Evolutionary conservation across 2,113 vertebrate genomes (phyloP).

Genomic region (Dissostichus mawsoni): DNA sequence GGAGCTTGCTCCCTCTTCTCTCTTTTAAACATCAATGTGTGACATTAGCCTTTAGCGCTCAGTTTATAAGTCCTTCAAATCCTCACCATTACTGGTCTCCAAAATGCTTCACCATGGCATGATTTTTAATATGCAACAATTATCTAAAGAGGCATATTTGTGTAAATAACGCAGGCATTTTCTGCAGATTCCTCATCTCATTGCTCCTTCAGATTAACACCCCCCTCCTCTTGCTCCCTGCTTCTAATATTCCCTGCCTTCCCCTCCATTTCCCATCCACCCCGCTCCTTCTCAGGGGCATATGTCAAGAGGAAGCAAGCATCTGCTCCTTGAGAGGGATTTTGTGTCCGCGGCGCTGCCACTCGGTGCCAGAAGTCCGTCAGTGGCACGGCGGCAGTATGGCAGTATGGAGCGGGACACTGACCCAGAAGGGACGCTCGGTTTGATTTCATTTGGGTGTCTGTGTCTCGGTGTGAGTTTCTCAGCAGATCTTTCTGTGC

Average conservation of each 20-base stretch:
- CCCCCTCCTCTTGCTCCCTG: slow-evolving; percentile 2
- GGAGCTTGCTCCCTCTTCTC: slow-evolving; percentile 39
- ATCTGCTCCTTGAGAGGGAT: slow-evolving; percentile 82
- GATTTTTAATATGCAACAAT: neutral
- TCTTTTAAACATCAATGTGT: slow-evolving; percentile 24
- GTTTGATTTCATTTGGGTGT: slow-evolving; percentile 48
- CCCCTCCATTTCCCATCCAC: slow-evolving; percentile 46
- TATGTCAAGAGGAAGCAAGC: slow-evolving; percentile 82
- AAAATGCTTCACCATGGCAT: slow-evolving; percentile 32
- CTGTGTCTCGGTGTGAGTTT: slow-evolving; percentile 37
- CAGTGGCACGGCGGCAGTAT: slow-evolving; percentile 56
- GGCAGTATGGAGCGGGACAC: slow-evolving; percentile 60
- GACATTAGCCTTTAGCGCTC: slow-evolving; percentile 26
- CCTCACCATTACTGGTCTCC: neutral
- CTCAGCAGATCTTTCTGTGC: slow-evolving; percentile 5
- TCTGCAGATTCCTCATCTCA: neutral
- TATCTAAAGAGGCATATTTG: neutral
- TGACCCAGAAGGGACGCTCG: slow-evolving; percentile 46
- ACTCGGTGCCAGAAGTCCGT: slow-evolving; percentile 64
- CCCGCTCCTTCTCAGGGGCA: slow-evolving; percentile 69
- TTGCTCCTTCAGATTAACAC: slow-evolving; percentile 23
- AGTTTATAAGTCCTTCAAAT: slow-evolving; percentile 17
- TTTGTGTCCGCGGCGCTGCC: slow-evolving; percentile 51
- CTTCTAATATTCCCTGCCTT: slow-evolving; percentile 51
- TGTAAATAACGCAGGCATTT: neutral